phyloP scores from a whole-genome alignment of 37 sponge, comb jelly and placozoan genomes.

The Hexactinellida sp. region DNA sequence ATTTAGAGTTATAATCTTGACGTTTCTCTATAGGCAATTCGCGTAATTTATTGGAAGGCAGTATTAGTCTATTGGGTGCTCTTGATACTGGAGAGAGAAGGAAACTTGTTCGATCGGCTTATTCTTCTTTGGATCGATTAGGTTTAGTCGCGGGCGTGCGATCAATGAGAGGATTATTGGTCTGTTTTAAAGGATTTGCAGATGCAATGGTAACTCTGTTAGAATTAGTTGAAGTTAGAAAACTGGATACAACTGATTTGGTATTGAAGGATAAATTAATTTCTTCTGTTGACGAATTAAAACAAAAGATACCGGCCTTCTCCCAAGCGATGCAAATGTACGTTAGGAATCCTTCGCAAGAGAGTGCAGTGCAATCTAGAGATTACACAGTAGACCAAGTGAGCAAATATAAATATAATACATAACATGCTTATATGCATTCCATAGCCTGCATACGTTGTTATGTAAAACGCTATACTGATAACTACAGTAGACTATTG shows the following conservation, averaged over 20 bases:
- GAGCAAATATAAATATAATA: no score
- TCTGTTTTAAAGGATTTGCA: conserved; percentile 74
- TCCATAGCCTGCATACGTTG: no score
- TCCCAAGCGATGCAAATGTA: conserved; percentile 44
- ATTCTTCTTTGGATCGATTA: conserved; percentile 46
- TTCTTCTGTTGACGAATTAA: conserved; percentile 25
- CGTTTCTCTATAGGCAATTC: background rate
- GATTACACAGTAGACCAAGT: background rate
- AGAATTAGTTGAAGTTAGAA: conserved; percentile 40
- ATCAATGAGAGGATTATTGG: conserved; percentile 65
- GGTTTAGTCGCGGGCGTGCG: conserved; percentile 42
- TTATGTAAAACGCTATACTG: no score
- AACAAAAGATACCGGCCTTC: conserved; percentile 39
- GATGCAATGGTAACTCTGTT: conserved; percentile 47
- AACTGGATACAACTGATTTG: conserved; percentile 42
- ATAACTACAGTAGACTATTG: no score
- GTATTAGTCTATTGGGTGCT: background rate
- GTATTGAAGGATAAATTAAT: conserved; percentile 31
- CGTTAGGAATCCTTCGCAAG: conserved; percentile 30
- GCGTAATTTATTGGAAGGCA: background rate
- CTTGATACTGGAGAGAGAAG: conserved; percentile 29
- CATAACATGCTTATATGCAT: no score
- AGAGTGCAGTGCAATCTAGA: conserved; percentile 1
- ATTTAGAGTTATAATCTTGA: no score
- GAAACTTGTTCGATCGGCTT: conserved; percentile 36